phyloP scores from a whole-genome alignment of 2,888 invertebrate species.

The Cantharis nigra region DNA sequence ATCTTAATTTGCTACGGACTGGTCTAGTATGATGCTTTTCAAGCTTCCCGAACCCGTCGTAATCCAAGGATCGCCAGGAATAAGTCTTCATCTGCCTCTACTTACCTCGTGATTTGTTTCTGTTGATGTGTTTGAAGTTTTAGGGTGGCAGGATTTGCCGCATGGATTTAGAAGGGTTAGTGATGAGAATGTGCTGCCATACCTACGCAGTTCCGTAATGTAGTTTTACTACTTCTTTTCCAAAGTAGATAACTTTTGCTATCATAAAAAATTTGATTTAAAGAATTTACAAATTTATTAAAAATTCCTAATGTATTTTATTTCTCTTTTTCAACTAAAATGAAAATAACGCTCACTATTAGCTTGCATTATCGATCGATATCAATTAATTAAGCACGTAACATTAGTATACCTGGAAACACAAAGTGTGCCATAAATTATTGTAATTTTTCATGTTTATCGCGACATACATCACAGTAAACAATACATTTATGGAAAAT shows the following conservation, averaged over 20 bases:
- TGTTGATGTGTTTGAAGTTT: conserved; percentile 40
- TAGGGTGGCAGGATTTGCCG: conserved; percentile 40
- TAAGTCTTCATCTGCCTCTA: conserved; percentile 53
- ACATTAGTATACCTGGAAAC: not conserved
- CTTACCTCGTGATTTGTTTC: conserved; percentile 50
- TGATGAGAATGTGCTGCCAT: conserved; percentile 47
- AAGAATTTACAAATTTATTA: not conserved
- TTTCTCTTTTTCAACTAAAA: not conserved
- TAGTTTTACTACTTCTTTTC: conserved; percentile 15
- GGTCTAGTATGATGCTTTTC: conserved; percentile 28
- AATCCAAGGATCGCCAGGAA: conserved; percentile 49
- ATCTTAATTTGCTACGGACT: conserved; percentile 36
- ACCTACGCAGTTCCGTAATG: conserved; percentile 19
- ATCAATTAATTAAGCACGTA: not conserved
- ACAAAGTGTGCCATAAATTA: not conserved
- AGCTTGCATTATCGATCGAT: not conserved
- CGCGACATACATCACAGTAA: not conserved
- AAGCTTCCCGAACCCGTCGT: conserved; percentile 28
- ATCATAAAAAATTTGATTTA: conserved; percentile 1
- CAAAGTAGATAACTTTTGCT: conserved; percentile 11
- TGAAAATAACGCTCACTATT: not conserved
- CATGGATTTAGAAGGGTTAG: conserved; percentile 48
- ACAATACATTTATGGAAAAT: not conserved
- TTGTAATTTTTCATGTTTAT: not conserved
- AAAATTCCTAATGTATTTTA: not conserved